Percentiles rank a stretch among this genome's conserved stretches.
phyloP scores from a whole-genome alignment of 2,113 vertebrate genomes.

The Anolis carolinensis region DNA sequence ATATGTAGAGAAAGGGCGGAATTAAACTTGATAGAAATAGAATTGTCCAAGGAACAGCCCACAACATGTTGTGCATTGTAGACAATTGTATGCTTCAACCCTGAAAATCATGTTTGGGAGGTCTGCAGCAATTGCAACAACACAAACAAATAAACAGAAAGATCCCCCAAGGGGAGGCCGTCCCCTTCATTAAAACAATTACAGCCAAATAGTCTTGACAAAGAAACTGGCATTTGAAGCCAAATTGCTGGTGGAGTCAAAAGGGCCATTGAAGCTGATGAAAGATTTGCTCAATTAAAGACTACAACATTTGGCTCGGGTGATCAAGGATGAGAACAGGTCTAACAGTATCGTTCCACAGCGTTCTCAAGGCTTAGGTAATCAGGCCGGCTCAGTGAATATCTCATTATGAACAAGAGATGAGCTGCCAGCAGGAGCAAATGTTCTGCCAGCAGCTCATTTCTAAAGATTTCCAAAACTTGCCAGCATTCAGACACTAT shows the following conservation, averaged over 20 bases:
- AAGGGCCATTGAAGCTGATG: background rate
- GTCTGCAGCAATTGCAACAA: background rate
- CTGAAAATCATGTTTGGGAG: background rate
- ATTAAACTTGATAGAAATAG: background rate
- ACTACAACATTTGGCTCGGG: background rate
- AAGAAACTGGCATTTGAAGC: background rate
- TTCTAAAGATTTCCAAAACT: slow-evolving; percentile 28
- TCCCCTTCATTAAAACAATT: slow-evolving; percentile 9
- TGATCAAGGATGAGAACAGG: background rate
- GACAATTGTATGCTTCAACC: background rate
- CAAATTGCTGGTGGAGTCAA: background rate
- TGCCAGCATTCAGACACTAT: background rate
- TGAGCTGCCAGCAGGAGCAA: slow-evolving; percentile 1
- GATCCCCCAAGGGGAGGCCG: background rate
- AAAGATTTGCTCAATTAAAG: slow-evolving; percentile 14
- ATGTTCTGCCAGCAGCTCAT: slow-evolving; percentile 19
- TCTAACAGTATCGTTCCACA: background rate
- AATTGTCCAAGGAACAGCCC: background rate
- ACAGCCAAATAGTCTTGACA: background rate
- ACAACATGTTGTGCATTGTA: background rate
- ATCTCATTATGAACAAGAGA: background rate
- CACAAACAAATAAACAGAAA: background rate
- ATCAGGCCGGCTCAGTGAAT: background rate
- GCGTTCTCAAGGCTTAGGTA: slow-evolving; percentile 2
- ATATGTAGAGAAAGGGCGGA: background rate